A percentile compares a stretch with the other conserved stretches of the same genome.
phyloP scores from a whole-genome alignment of 2,888 invertebrate genomes.

The Tetheella fluctuosa region DNA sequence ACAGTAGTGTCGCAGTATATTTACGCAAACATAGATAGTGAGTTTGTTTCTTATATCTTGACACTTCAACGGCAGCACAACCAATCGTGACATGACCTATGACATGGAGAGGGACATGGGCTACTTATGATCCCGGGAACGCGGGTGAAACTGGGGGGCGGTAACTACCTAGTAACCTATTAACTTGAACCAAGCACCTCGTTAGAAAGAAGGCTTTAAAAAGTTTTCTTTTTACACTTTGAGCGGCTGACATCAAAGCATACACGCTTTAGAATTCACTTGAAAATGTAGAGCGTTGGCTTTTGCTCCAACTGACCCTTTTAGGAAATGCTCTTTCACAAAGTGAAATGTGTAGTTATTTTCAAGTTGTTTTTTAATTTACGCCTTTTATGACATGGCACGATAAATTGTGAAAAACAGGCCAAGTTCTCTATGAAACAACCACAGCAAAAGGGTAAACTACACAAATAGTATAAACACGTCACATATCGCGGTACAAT shows the following conservation, averaged over 20 bases:
- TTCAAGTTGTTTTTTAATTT: background rate
- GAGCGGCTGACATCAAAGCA: background rate
- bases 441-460: background rate
- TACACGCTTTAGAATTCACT: background rate
- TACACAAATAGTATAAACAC: too few relatives aligned
- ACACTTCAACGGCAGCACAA: too few relatives aligned
- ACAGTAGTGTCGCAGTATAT: too few relatives aligned
- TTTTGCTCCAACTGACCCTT: background rate
- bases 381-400: background rate
- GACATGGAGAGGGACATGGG: too few relatives aligned
- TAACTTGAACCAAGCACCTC: background rate
- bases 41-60: too few relatives aligned
- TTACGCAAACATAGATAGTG: too few relatives aligned
- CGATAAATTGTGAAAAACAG: background rate
- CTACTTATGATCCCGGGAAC: too few relatives aligned
- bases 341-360: background rate
- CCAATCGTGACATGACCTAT: too few relatives aligned
- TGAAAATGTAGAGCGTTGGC: background rate
- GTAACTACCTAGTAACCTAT: too few relatives aligned
- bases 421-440: background rate
- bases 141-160: too few relatives aligned
- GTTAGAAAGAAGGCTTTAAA: background rate
- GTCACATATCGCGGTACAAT: too few relatives aligned
- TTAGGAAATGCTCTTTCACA: conserved; percentile 2
- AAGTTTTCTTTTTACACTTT: background rate